phyloP scores from a whole-genome alignment of 2,888 invertebrate species.

The Metacarcinus magister region DNA sequence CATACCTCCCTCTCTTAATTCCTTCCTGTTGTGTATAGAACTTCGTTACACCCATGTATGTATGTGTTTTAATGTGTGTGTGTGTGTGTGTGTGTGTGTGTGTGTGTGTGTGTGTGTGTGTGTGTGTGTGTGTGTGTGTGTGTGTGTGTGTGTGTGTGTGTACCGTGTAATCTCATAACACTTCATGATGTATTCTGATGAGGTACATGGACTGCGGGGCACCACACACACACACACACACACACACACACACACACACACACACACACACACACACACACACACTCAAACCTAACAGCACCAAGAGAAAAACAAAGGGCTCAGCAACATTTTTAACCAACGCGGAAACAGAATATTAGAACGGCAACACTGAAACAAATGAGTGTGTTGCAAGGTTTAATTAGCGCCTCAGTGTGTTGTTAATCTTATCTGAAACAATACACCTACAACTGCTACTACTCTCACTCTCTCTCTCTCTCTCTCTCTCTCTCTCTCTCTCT shows the following conservation, averaged over 20 bases:
- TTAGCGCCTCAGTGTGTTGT: slow-evolving; percentile 19
- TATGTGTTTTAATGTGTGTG: not conserved
- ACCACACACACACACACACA: too few relatives aligned
- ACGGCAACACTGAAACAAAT: not conserved
- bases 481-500: not conserved
- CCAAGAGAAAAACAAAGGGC: not conserved
- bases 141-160: not conserved
- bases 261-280: slow-evolving; percentile 21
- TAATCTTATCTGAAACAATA: not conserved
- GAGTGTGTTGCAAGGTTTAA: not conserved
- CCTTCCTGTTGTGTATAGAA: too few relatives aligned
- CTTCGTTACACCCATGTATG: not conserved
- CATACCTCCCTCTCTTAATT: too few relatives aligned
- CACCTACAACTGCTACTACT: not conserved
- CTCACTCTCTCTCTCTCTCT: not conserved
- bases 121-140: slow-evolving; percentile 31
- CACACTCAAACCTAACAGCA: not conserved
- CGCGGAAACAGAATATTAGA: not conserved
- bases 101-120: slow-evolving; percentile 32
- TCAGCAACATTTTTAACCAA: not conserved
- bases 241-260: not conserved
- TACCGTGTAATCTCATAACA: not conserved
- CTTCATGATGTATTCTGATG: not conserved
- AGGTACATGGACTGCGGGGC: not conserved
- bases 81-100: slow-evolving; percentile 19